Evolutionary conservation across 2,888 invertebrate species (phyloP).

Genomic region (Antitype chi): DNA sequence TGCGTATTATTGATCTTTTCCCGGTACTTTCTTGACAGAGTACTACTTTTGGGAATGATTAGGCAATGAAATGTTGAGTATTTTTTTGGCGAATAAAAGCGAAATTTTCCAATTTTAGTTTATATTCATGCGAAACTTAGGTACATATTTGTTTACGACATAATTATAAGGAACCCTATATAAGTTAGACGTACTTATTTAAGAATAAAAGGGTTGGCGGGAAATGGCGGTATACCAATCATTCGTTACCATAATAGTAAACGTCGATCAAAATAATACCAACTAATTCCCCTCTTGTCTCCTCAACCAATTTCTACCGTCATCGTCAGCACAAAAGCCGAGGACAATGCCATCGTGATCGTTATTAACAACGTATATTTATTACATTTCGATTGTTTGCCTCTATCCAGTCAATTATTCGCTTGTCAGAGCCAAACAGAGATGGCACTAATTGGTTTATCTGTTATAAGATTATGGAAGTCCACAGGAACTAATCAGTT

Average conservation of each 20-base stretch:
- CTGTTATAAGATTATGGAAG: slow-evolving; percentile 77
- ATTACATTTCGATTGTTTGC: slow-evolving; percentile 61
- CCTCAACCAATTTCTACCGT: slow-evolving; percentile 8
- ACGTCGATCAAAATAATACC: slow-evolving; percentile 12
- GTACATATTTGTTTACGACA: too few relatives aligned
- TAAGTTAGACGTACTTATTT: not conserved
- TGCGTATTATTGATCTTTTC: too few relatives aligned
- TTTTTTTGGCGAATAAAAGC: too few relatives aligned
- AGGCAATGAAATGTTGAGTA: too few relatives aligned
- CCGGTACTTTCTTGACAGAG: too few relatives aligned
- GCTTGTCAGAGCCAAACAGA: slow-evolving; percentile 70
- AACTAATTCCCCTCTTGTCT: slow-evolving; percentile 30
- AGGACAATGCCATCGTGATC: slow-evolving; percentile 50
- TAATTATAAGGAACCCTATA: too few relatives aligned
- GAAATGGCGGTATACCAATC: too few relatives aligned
- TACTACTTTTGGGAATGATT: too few relatives aligned
- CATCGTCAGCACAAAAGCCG: slow-evolving; percentile 38
- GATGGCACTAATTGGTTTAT: slow-evolving; percentile 78
- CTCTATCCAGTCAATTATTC: slow-evolving; percentile 63
- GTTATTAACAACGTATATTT: slow-evolving; percentile 60
- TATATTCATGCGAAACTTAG: too few relatives aligned
- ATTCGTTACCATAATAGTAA: slow-evolving; percentile 9
- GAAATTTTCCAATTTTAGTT: too few relatives aligned
- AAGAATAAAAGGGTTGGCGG: not conserved
- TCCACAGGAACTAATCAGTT: slow-evolving; percentile 75